Percentiles rank a stretch among this genome's conserved stretches.
Evolutionary conservation across 1,140 invertebrate genomes (phyloP).

Genomic region (Mactra quadrangularis): DNA sequence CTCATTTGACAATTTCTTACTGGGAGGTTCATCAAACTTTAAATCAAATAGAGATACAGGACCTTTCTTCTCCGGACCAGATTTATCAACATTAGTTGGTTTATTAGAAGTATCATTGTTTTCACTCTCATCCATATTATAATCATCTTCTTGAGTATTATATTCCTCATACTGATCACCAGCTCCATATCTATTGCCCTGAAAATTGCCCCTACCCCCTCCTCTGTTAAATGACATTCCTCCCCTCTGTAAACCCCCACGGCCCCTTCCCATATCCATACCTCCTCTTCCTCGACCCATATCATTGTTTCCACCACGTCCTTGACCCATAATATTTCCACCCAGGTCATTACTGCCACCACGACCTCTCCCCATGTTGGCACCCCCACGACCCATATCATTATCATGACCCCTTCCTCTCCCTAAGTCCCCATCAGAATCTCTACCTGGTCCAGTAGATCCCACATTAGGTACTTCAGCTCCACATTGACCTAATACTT

Average conservation of each 20-base stretch:
- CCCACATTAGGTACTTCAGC: slow-evolving; percentile 32
- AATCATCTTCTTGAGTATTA: background rate
- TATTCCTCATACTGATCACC: background rate
- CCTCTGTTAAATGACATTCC: slow-evolving; percentile 5
- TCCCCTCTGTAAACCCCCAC: slow-evolving; percentile 15
- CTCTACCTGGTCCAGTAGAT: slow-evolving; percentile 17
- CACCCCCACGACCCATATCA: background rate
- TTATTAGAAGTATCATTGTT: slow-evolving; percentile 16
- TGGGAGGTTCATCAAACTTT: slow-evolving; percentile 22
- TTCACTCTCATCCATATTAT: background rate
- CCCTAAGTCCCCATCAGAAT: background rate
- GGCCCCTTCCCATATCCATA: background rate
- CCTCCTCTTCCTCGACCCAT: background rate
- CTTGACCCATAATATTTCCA: background rate
- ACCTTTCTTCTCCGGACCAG: slow-evolving; percentile 37
- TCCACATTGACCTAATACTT: slow-evolving; percentile 12
- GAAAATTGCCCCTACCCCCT: slow-evolving; percentile 38
- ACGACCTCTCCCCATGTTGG: background rate
- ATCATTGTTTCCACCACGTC: background rate
- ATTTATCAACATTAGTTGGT: background rate
- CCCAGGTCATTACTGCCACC: background rate
- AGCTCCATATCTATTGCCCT: slow-evolving; percentile 36
- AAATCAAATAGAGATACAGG: slow-evolving; percentile 43
- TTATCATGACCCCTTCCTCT: slow-evolving; percentile 2
- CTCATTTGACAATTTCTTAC: background rate